Evolutionary conservation across 2,888 invertebrate species (phyloP).

Genomic region (Lamproptera curius): DNA sequence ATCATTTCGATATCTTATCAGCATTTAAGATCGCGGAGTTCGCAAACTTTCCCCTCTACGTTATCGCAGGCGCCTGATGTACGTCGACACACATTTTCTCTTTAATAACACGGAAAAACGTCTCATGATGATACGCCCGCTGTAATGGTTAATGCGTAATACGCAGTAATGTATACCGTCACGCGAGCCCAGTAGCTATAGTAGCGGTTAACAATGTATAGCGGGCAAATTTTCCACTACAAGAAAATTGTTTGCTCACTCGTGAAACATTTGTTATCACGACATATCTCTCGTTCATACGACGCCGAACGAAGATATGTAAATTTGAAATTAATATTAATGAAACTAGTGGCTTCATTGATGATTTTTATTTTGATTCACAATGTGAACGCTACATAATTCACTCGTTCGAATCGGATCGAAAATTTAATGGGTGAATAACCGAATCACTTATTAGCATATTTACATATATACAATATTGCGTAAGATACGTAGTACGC

Average conservation of each 20-base stretch:
- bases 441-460: no score
- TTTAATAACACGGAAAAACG: constrained; percentile 46
- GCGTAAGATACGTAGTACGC: no score
- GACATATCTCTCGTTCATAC: constrained; percentile 5
- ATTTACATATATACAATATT: no score
- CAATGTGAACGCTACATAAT: no score
- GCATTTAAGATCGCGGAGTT: constrained; percentile 28
- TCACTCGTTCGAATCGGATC: no score
- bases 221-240: constrained; percentile 62
- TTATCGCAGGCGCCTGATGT: constrained; percentile 38
- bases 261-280: constrained; percentile 41
- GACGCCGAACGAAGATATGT: no score
- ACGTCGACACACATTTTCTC: constrained; percentile 44
- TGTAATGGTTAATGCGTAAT: constrained; percentile 31
- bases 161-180: constrained; percentile 43
- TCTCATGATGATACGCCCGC: constrained; percentile 28
- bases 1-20: constrained; percentile 32
- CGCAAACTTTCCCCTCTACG: constrained; percentile 47
- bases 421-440: no score
- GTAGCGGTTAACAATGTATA: constrained; percentile 40
- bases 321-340: no score
- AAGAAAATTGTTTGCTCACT: constrained; percentile 52
- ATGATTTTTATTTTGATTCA: no score
- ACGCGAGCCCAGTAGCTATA: constrained; percentile 48
- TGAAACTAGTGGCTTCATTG: no score